phyloP scores from a whole-genome alignment of 2,113 vertebrate genomes.

The Dolichallabes microphthalmus region DNA sequence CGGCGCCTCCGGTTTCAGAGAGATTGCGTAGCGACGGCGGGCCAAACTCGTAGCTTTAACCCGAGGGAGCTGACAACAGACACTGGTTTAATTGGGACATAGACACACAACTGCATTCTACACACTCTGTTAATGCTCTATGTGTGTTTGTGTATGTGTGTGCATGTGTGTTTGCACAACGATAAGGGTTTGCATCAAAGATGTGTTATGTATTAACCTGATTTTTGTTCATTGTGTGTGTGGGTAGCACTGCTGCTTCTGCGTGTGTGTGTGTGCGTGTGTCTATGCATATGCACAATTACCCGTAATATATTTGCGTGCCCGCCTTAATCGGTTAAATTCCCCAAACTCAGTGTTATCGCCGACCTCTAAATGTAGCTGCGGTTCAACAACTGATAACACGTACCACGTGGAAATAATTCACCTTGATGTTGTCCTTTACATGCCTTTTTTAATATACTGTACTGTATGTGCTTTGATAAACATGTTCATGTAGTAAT shows the following conservation, averaged over 20 bases:
- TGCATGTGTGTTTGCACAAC: slow-evolving; percentile 15
- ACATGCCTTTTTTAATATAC: neutral
- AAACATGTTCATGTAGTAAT: neutral
- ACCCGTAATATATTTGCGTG: neutral
- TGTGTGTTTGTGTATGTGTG: neutral
- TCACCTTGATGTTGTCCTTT: slow-evolving; percentile 22
- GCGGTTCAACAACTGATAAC: slow-evolving; percentile 3
- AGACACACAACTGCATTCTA: slow-evolving; percentile 14
- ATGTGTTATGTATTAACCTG: neutral
- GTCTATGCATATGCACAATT: neutral
- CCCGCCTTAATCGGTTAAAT: neutral
- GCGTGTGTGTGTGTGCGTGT: neutral
- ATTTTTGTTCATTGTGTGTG: neutral
- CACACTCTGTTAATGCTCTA: neutral
- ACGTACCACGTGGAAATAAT: neutral
- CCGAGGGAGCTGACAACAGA: slow-evolving; percentile 12
- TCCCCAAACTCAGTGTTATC: slow-evolving; percentile 34
- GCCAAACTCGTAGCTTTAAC: slow-evolving; percentile 25
- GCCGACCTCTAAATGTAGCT: slow-evolving; percentile 24
- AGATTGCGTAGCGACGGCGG: neutral
- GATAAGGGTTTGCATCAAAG: neutral
- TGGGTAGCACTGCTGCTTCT: neutral
- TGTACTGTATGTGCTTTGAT: neutral
- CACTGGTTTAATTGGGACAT: slow-evolving; percentile 40
- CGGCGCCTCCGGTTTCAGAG: slow-evolving; percentile 26